Base-by-base conservation (phyloP, 92 coral and sea anemone species). In the Muricea muricata region DNA sequence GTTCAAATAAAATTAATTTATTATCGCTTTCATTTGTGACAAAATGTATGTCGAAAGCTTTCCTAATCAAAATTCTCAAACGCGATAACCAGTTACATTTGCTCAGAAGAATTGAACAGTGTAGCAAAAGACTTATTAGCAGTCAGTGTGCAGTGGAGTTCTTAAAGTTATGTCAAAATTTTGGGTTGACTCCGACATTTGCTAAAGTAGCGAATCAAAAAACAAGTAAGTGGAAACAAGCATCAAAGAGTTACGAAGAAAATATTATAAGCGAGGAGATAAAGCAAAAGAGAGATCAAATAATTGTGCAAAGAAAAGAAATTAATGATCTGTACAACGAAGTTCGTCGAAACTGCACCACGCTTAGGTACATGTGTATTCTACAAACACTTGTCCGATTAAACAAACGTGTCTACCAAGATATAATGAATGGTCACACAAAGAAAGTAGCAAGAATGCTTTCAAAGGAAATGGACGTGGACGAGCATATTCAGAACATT, bases 241-340 rank as follows among this genome's bases (percentile, higher is more conserved):
- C 92, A 24, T 60, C 89, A 1, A 48, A 79, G 9, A 33, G 21
- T 6, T 89, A 79, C 32, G 39, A 20, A 56, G 37, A 52, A 30
- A 60, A n/a, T 63, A 84, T 80, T n/a, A 14, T 81, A 2, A 25
- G 17, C 0, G 89, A 85, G 57, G 89, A 89, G 46, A 57, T 84
- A 0, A 37, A 13, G 3, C 65, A 46, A 14, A 79, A 80, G 73
- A 70, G 18, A 0, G 41, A 23, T 15, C 61, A 55, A 23, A 71
- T 56, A 28, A n/a, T 15, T 30, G 23, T 54, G 0, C 83, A 84
- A 15, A 85, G 41, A 52, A 12, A 12, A 12, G 86, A 84, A 40
- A 79, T 89, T 28, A 78, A 56, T 5, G 54, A 13, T 29, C 73
- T 85, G 32, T 79, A 78, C 26, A 41, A 69, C 10, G 89, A 84